Percentiles rank a stretch among this genome's conserved stretches.
phyloP scores from a whole-genome alignment of 1,140 invertebrate genomes.

The Euura lappo region DNA sequence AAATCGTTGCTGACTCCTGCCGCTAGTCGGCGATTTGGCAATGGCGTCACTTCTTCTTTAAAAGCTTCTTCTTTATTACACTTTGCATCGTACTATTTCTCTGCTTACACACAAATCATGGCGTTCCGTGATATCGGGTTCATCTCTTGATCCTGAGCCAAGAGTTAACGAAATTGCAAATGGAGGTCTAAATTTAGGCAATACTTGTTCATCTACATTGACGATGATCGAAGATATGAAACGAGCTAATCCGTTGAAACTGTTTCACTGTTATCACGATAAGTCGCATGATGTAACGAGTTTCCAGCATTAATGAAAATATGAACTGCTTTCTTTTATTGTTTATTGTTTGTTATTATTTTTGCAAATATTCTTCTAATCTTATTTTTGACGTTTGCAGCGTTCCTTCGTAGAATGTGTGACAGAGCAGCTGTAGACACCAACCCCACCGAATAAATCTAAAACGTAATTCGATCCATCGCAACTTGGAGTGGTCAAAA shows the following conservation, averaged over 20 bases:
- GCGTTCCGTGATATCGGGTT: no score
- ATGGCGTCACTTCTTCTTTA: conserved; percentile 44
- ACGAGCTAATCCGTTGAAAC: no score
- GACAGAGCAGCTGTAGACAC: conserved; percentile 57
- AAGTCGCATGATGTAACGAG: no score
- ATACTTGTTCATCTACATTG: no score
- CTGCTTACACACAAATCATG: conserved; percentile 10
- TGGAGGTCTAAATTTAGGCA: no score
- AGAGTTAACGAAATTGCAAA: no score
- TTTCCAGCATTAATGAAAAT: no score
- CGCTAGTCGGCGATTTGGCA: conserved; percentile 65
- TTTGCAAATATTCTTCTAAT: not conserved
- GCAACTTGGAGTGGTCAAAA: conserved; percentile 26
- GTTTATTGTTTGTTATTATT: no score
- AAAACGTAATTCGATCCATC: conserved; percentile 33
- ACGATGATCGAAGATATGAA: no score
- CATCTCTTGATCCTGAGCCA: no score
- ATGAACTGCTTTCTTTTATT: no score
- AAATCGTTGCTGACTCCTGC: conserved; percentile 56
- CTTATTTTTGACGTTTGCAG: conserved; percentile 54
- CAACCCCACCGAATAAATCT: conserved; percentile 49
- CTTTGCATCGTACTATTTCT: conserved; percentile 23
- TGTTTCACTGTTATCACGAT: no score
- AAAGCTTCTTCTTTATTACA: conserved; percentile 26
- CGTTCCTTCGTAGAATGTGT: conserved; percentile 75